Conservation (phyloP, 2,113 vertebrate species). For the Gyps fulvus region DNA sequence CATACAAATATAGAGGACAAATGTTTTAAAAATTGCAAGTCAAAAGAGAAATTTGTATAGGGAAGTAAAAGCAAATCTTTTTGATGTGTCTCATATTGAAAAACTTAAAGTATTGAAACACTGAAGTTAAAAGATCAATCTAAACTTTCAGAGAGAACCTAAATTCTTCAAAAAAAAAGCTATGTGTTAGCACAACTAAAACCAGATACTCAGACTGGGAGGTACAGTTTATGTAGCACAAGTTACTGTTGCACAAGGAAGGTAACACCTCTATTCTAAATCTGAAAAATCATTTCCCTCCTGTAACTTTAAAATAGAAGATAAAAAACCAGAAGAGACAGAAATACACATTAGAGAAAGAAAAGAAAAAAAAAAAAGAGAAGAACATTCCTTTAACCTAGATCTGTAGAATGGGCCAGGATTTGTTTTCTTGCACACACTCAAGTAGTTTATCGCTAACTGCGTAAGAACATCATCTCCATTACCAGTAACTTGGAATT, state of each 20-base stretch:
- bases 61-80: neutral
- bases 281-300: neutral
- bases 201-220: neutral
- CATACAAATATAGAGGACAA: neutral
- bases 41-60: neutral
- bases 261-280: neutral
- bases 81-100: neutral
- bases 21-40: neutral
- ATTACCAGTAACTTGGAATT: neutral
- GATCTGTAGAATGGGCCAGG: neutral
- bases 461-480: neutral
- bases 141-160: neutral
- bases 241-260: neutral
- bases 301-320: neutral
- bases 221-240: neutral
- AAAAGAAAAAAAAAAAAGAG: too few species aligned
- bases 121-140: neutral
- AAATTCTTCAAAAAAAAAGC: neutral
- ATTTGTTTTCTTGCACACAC: neutral
- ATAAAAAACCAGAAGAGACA: neutral
- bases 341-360: neutral
- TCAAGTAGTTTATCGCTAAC: neutral
- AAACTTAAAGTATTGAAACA: neutral
- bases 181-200: neutral
- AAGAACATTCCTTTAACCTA: neutral